Evolutionary conservation across 2,888 invertebrate species (phyloP), one percentile per base, ranked within the genome.

Genomic region (Crepidodera aurea): DNA sequence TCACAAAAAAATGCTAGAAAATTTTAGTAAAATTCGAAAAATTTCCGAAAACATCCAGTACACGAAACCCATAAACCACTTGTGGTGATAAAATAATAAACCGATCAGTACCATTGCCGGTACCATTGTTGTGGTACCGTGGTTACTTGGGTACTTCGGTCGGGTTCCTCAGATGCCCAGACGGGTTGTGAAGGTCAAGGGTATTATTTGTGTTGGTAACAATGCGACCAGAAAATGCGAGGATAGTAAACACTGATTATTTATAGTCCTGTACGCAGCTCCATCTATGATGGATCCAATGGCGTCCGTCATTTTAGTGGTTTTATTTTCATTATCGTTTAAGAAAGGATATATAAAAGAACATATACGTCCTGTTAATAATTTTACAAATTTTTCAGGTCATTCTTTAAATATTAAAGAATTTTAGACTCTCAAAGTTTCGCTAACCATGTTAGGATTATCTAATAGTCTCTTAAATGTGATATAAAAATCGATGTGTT

Each of bases 101-200:
- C 55, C 59, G 51, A 40, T 57, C 60, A 54, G 40, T 57, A 57
- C 57, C 53, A 53, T 57, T 54, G 64, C 44, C 64, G 60, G 64
- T 60, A 56, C 53, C 44, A 64, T 64, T 64, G 60, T 64, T 61
- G 64, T 42, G 64, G 64, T 62, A 57, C 27, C 56, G 56, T 48
- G 56, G 56, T 57, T 48, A 48, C 37, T 62, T 48, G 56, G 56
- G 46, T 56, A 56, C 46, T 62, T 56, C 62, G 57, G 60, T 59
- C 67, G 60, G 60, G 65, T 63, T 57, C 64, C 46, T 69, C 67
- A 66, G 69, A 70, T 69, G 69, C 69, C 68, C 71, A 70, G 70
- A 70, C 72, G 66, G 70, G 72, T 70, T 70, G 69, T 66, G 62
- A 68, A 60, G 72, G 72, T 72, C 72, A 71, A 72, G 72, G 72